Evolutionary conservation across 2,888 invertebrate genomes (phyloP), one percentile per base, ranked within the genome.

Genomic region (Synanthedon andrenaeformis): DNA sequence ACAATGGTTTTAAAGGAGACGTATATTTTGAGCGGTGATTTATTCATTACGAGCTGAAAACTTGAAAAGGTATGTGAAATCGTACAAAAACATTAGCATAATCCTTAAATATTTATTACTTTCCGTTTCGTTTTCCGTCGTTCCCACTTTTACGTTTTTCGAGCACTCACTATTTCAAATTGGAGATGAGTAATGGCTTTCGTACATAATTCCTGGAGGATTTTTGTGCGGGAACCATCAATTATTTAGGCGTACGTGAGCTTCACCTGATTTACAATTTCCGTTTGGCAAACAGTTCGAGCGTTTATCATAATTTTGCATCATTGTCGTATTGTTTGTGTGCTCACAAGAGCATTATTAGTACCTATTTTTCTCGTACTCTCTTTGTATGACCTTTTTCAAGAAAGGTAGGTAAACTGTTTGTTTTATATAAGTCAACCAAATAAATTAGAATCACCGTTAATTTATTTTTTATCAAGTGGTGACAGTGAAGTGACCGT

Each of bases 211-310:
- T 76, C 78, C 75, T 72, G 69, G 56, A 58, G 64, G 66, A 65
- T 67, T 70, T 76, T 79, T 78, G 66, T 67, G 60, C 68, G 65
- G 57, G 61, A 66, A 74, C 73, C 80, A 81, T 82, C 80, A 76
- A 77, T 82, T 81, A 82, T 82, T 78, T 80, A 80, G 72, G 69
- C 62, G 58, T 56, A 54, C 73, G 79, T 73, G 79, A 76, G 72
- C 60, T 59, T 64, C 66, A 78, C 35, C 35, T 35, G 80, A 83
- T 82, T 82, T 82, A 81, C 78, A 67, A 73, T 69, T 77, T 77
- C 69, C 75, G 69, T 63, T 51, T 60, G 60, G 61, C 58, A 54
- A 61, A 66, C 56, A 59, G 56, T 58, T 64, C 59, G 70, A 67
- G 57, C 62, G 62, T 61, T 61, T 65, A 63, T 69, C 63, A 64